These are phyloP conservation scores for Ciona savignyi DNA, from an alignment of 23 tunicate species.

Conservation along the genomic window DNA sequence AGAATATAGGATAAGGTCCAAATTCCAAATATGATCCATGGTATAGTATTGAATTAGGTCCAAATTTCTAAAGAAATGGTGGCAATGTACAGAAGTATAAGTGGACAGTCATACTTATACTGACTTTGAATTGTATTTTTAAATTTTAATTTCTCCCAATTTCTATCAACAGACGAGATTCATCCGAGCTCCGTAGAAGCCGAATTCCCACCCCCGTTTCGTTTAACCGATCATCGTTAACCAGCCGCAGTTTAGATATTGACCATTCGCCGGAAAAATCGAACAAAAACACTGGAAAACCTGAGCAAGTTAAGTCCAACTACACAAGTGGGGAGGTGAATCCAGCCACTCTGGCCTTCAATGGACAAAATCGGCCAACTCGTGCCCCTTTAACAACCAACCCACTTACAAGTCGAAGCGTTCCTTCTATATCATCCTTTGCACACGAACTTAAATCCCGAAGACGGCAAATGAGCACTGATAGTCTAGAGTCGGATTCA, in stretches of 20 bases:
- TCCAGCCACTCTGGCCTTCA: neutral
- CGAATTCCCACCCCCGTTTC: neutral
- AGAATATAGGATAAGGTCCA: no score
- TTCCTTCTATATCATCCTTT: neutral
- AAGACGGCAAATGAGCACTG: neutral
- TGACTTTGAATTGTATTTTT: no score
- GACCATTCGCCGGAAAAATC: neutral
- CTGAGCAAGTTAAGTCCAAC: neutral
- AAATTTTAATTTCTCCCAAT: no score
- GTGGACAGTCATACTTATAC: no score
- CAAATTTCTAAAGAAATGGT: no score
- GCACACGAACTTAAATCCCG: neutral
- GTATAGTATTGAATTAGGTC: no score
- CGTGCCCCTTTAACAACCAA: neutral
- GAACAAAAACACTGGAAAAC: neutral
- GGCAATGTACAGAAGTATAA: no score
- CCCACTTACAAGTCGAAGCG: neutral
- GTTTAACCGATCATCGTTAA: neutral
- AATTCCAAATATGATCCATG: no score
- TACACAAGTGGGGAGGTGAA: neutral
- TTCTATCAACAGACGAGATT: neutral
- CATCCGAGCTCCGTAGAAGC: neutral
- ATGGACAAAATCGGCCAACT: neutral
- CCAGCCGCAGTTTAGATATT: neutral
- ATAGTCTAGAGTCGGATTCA: neutral